phyloP scores from a whole-genome alignment of 2,113 vertebrate species.

The Alouatta palliata region DNA sequence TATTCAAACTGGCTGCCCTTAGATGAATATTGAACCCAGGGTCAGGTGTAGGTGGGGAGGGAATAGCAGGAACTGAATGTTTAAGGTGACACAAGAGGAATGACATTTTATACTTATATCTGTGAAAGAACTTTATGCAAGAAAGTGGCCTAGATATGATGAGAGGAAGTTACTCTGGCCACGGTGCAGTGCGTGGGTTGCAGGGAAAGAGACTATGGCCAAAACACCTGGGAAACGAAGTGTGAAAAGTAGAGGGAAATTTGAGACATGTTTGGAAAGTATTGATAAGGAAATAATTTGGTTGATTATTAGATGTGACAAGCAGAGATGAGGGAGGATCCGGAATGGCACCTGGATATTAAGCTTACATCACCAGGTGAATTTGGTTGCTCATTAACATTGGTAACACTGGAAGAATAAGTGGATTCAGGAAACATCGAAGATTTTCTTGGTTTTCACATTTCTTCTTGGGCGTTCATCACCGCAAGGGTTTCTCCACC shows the following conservation, averaged over 20 bases:
- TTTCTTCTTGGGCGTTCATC: neutral
- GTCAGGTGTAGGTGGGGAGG: neutral
- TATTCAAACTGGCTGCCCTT: neutral
- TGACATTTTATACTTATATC: neutral
- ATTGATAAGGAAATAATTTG: neutral
- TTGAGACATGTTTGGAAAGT: neutral
- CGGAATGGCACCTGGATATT: neutral
- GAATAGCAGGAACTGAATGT: neutral
- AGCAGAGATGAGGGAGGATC: neutral
- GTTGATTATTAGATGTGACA: neutral
- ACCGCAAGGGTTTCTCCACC: neutral
- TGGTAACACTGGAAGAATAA: neutral
- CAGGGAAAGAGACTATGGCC: neutral
- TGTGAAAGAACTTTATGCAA: neutral
- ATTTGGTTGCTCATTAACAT: neutral
- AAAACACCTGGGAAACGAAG: neutral
- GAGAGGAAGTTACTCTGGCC: neutral
- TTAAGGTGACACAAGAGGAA: neutral
- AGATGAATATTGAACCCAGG: neutral
- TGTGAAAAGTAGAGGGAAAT: neutral
- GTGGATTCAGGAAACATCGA: neutral
- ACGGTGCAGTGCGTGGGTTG: no score
- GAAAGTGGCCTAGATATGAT: neutral
- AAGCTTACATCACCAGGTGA: neutral
- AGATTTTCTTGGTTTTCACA: neutral